Evolutionary conservation across 2,888 invertebrate species (phyloP).

Genomic region (Meteorus colon): DNA sequence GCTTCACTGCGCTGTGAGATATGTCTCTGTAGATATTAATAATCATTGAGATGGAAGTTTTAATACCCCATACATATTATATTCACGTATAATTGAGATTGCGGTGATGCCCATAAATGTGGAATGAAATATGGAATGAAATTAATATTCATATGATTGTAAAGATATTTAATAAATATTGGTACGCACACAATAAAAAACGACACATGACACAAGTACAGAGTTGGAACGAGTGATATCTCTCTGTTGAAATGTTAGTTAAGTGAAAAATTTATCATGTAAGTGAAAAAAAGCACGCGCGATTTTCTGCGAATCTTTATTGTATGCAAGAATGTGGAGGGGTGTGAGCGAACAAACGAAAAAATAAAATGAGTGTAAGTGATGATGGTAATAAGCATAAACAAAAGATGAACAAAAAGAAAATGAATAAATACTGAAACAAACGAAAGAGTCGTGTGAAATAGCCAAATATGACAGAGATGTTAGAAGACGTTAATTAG

Average conservation of each 20-base stretch:
- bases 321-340: constrained; percentile 11
- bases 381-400: constrained; percentile 29
- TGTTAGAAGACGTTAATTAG: constrained; percentile 60
- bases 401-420: constrained; percentile 28
- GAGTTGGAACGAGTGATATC: constrained; percentile 66
- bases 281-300: constrained; percentile 49
- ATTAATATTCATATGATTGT: constrained; percentile 20
- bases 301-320: constrained; percentile 49
- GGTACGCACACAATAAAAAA: constrained; percentile 52
- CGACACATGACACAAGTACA: constrained; percentile 63
- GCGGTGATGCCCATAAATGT: constrained; percentile 6
- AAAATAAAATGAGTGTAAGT: constrained; percentile 28
- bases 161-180: constrained; percentile 42
- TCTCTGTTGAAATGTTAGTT: constrained; percentile 59
- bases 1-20: not conserved
- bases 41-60: constrained; percentile 26
- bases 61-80: constrained; percentile 26
- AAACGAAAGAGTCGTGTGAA: constrained; percentile 55
- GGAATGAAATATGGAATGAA: constrained; percentile 20
- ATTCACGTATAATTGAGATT: constrained; percentile 21
- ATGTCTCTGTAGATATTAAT: constrained; percentile 21
- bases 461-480: constrained; percentile 70
- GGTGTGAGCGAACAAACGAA: not conserved
- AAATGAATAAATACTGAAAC: constrained; percentile 45
- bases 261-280: constrained; percentile 59